Conservation (phyloP, 1,140 invertebrate species). For the Atta colombica region DNA sequence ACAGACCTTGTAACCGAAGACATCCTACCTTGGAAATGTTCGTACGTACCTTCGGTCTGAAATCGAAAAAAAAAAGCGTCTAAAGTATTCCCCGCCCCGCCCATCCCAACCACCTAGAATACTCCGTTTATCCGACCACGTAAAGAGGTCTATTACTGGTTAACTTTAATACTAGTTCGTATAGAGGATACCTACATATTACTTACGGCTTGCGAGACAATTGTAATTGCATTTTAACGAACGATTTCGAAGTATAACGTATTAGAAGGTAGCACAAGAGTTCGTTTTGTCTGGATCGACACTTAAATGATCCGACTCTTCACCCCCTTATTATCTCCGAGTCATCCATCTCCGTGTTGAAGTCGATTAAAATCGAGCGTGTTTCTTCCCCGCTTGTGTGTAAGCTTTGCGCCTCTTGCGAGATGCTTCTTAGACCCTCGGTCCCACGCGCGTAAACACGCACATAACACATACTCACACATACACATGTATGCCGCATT, state of each 20-base stretch:
- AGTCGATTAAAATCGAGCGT: slow-evolving; percentile 25
- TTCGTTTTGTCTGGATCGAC: slow-evolving; percentile 50
- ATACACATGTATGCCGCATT: background rate
- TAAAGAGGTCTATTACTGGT: slow-evolving; percentile 35
- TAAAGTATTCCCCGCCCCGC: slow-evolving; percentile 12
- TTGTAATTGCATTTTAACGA: slow-evolving; percentile 53
- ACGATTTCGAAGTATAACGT: slow-evolving; percentile 52
- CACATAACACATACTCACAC: background rate
- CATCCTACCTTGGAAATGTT: slow-evolving; percentile 25
- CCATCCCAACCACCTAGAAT: slow-evolving; percentile 6
- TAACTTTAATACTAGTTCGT: slow-evolving; percentile 47
- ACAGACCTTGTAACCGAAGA: slow-evolving; percentile 10
- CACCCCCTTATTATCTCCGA: slow-evolving; percentile 23
- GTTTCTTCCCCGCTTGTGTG: slow-evolving; percentile 70
- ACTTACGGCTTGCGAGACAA: slow-evolving; percentile 52
- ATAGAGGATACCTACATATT: slow-evolving; percentile 36
- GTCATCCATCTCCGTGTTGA: slow-evolving; percentile 38
- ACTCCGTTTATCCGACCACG: slow-evolving; percentile 61
- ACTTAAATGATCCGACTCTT: slow-evolving; percentile 22
- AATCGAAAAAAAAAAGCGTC: slow-evolving; percentile 41
- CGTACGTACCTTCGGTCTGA: slow-evolving; percentile 9
- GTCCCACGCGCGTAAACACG: background rate
- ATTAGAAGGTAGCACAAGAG: slow-evolving; percentile 57
- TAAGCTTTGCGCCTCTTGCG: slow-evolving; percentile 78
- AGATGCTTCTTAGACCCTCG: slow-evolving; percentile 63